Evolutionary conservation across 2,113 vertebrate species (phyloP), one percentile per base, ranked within the genome.

Genomic region (Mesembrinibis cayennensis): DNA sequence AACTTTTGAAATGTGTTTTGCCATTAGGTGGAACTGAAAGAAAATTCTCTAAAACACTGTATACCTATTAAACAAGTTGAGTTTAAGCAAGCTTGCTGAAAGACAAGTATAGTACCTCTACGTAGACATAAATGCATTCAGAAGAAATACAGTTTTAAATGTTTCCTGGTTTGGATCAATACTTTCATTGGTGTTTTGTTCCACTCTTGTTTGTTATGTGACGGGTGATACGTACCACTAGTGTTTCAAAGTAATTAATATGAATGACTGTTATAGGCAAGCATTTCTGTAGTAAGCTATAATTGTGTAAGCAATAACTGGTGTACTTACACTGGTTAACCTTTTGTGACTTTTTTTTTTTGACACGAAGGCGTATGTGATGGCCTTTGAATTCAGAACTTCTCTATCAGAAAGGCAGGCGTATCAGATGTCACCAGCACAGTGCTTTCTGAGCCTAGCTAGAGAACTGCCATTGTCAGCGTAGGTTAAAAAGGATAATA

Each of bases 381-480:
- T 86, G 50, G 56, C 62, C 62, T 97, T 90, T 95, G 87, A 95
- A 89, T 95, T 92, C 45, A 91, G 84, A 90, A 66, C 56, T 84
- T 79, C 58, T 83, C 53, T 83, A 16, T 76, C 73, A 87, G 82
- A 92, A 71, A 89, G 59, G 73, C 44, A 45, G 80, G 36, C 16
- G 1, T 94, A 96, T 97, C 94, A 61, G 70, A 23, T 97, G 73
- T 97, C 86, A 94, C 47, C 53, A 72, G 47, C 76, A 72, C 80
- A 84, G 66, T 80, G 59, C 70, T 96, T 80, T 95, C 71, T 92
- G 92, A 96, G 77, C 70, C 82, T 91, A 71, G 76, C 89, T 90
- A 97, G 72, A 45, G 95, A 98, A 69, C 82, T 96, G 61, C 86
- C 45, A 7, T 96, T 95, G 59, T 97, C 61, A 85, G 67, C 72